Evolutionary conservation across 2,113 vertebrate genomes (phyloP).

Genomic region (Semnornis frantzii): DNA sequence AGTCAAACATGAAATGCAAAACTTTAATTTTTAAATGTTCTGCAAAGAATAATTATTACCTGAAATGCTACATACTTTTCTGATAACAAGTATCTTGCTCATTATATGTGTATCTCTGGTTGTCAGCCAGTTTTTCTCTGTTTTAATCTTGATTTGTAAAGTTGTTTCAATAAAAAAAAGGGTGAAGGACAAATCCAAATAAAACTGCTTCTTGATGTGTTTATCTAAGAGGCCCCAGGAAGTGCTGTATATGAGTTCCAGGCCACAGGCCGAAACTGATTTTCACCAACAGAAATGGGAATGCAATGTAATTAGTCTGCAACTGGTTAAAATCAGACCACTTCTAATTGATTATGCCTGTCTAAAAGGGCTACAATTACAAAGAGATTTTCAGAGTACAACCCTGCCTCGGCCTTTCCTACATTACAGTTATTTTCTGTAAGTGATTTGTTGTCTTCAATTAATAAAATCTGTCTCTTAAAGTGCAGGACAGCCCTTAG

Average conservation of each 20-base stretch:
- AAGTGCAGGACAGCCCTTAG: slow-evolving; percentile 56
- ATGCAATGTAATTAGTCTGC: slow-evolving; percentile 73
- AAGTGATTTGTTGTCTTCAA: slow-evolving; percentile 75
- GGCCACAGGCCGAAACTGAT: slow-evolving; percentile 73
- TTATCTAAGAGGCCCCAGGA: slow-evolving; percentile 73
- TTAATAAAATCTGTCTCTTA: slow-evolving; percentile 73
- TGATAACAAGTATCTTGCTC: background rate
- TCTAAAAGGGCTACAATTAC: slow-evolving; percentile 67
- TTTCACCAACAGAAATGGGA: slow-evolving; percentile 75
- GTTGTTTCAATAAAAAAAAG: slow-evolving; percentile 64
- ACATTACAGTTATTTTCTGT: slow-evolving; percentile 64
- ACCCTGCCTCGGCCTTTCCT: slow-evolving; percentile 58
- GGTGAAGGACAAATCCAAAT: slow-evolving; percentile 67
- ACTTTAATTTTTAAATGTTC: background rate
- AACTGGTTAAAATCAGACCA: slow-evolving; percentile 78
- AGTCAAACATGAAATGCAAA: background rate
- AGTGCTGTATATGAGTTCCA: slow-evolving; percentile 76
- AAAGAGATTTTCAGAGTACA: slow-evolving; percentile 67
- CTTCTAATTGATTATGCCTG: slow-evolving; percentile 77
- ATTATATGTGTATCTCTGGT: slow-evolving; percentile 18
- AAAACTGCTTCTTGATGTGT: slow-evolving; percentile 73
- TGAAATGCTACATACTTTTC: background rate
- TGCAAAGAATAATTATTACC: background rate
- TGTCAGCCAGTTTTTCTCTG: slow-evolving; percentile 33
- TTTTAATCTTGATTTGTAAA: slow-evolving; percentile 66